Percentiles rank a stretch among this genome's conserved stretches.
These are phyloP conservation scores for Vultur gryphus DNA, from an alignment of 2,797 vertebrate species.

Conservation along the genomic window DNA sequence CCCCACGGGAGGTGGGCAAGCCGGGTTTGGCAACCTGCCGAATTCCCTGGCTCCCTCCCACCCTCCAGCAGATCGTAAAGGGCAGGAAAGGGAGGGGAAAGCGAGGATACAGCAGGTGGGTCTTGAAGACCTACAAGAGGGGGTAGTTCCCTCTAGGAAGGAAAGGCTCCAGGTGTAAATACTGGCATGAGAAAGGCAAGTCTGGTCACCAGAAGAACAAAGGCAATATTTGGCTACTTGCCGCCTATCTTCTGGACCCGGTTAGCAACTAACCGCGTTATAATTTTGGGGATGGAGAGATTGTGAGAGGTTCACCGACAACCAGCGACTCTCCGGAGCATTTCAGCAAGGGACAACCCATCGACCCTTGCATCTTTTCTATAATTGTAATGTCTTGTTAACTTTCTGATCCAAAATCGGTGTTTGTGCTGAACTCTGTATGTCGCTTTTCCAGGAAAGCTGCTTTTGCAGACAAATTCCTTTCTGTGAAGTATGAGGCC, in stretches of 20 bases:
- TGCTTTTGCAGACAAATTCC: background rate
- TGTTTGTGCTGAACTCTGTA: background rate
- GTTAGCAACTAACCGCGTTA: accelerated
- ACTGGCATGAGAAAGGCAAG: background rate
- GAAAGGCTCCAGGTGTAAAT: background rate
- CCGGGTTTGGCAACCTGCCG: accelerated
- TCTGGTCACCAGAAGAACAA: background rate
- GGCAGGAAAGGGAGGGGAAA: background rate
- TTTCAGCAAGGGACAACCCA: background rate
- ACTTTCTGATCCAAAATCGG: background rate
- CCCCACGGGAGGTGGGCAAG: accelerated
- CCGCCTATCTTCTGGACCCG: background rate
- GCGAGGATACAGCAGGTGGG: background rate
- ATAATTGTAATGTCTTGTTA: background rate
- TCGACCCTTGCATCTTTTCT: background rate
- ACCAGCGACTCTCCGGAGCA: background rate
- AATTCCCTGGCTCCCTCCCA: background rate
- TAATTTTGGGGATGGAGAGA: background rate
- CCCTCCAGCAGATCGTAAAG: background rate
- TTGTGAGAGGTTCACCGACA: background rate
- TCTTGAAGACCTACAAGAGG: background rate
- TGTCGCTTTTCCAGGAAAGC: background rate
- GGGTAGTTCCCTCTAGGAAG: background rate
- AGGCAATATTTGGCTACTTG: background rate
- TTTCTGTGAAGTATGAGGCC: background rate